A percentile compares a stretch with the other conserved stretches of the same genome.
Conservation (phyloP, 1,140 invertebrate species). For the Atta colombica region DNA sequence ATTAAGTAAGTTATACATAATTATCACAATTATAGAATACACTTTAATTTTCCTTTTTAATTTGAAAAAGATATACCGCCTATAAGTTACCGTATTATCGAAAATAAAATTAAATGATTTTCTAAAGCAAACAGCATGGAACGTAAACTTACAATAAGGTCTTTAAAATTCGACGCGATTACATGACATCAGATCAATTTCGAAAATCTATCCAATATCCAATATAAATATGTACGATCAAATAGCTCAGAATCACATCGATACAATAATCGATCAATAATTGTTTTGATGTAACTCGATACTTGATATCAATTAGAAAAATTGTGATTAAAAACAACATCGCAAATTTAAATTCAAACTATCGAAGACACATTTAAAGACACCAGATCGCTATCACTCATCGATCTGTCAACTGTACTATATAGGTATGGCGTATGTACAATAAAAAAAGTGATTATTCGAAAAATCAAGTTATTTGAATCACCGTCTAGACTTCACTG, state of each 20-base stretch:
- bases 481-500: conserved; percentile 62
- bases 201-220: background rate
- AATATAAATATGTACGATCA: background rate
- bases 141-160: background rate
- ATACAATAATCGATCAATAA: background rate
- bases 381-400: background rate
- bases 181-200: background rate
- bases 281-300: background rate
- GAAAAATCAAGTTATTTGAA: conserved; percentile 43
- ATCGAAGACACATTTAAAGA: background rate
- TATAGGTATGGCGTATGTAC: no score
- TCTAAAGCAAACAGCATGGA: background rate
- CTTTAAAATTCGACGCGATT: background rate
- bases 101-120: background rate
- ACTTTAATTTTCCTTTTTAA: background rate
- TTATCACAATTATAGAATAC: background rate
- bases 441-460: background rate
- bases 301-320: background rate
- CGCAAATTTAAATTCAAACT: background rate
- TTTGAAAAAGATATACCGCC: background rate
- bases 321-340: background rate
- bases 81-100: background rate
- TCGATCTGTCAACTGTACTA: background rate
- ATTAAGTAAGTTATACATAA: background rate
- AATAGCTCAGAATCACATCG: background rate